Base-by-base conservation (phyloP, 1,140 invertebrate species). In the Choristoneura fumiferana region DNA sequence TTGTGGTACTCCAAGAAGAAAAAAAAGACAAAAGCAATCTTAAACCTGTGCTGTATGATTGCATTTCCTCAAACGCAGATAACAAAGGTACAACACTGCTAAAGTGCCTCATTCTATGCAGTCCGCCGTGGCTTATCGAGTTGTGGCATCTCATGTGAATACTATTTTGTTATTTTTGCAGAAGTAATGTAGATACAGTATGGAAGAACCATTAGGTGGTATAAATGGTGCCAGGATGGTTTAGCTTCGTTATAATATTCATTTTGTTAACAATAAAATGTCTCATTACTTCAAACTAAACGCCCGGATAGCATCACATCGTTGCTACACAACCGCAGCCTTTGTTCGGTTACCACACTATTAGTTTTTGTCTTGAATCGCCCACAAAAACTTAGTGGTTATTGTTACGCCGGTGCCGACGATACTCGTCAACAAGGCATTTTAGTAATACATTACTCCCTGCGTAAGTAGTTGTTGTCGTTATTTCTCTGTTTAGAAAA, bases 121-220 rank as follows among this genome's bases (percentile, higher is more conserved):
- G 69, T 71, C 65, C 55, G 58, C 59, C 59, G 63, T 60, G 52
- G 67, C 62, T 78, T 83, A 84, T 85, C 80, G 57, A 58, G 54
- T 57, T 59, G 55, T 64, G 54, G 74, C 73, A 81, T 81, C 77
- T 79, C 58, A 57, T 55, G 58, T 65, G 69, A 75, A 74, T 58
- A 77, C 69, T 76, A 75, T 76, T 78, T 82, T 73, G 76, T 78
- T 77, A 78, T 84, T 81, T 82, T 81, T 81, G 65, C 71, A 79
- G 72, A 73, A 77, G 69, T 77, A 76, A 78, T 80, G 73, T 73
- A 78, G 73, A 81, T 81, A 69, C 17, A 49, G 18, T 12, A 73
- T 60, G 62, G 65, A 74, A 76, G 76, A 76, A 79, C 72, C 76
- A 78, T 81, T 81, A 78, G 66, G 68, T 43, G 38, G 58, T 76